Evolutionary conservation across 53 echinoderm and acorn worm genomes (phyloP).

Genomic region (Zoroaster sp.): DNA sequence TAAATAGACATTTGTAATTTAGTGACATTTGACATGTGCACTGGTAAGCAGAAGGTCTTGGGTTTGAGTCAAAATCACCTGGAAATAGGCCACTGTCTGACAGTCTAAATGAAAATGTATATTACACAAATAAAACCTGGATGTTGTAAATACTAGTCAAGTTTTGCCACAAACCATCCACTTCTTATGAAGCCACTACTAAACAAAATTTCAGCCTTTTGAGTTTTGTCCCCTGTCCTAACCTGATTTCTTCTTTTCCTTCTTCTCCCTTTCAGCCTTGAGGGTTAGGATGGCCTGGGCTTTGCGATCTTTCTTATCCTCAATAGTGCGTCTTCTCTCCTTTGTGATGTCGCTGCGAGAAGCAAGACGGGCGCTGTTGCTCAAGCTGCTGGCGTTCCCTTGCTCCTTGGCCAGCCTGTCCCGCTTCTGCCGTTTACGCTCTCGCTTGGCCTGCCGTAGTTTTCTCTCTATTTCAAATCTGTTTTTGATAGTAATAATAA

Average conservation of each 20-base stretch:
- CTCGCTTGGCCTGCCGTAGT: constrained; percentile 87
- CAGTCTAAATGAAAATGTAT: too few relatives aligned
- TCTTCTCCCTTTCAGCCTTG: constrained; percentile 89
- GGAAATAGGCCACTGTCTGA: too few relatives aligned
- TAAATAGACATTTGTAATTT: too few relatives aligned
- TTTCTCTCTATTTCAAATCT: constrained; percentile 96
- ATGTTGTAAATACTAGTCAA: too few relatives aligned
- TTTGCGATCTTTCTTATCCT: constrained; percentile 96
- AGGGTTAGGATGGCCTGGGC: constrained; percentile 87
- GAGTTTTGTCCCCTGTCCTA: background rate
- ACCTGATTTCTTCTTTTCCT: constrained; percentile 86
- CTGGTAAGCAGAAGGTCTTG: too few relatives aligned
- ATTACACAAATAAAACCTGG: too few relatives aligned
- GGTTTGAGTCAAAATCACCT: too few relatives aligned
- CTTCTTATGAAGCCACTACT: too few relatives aligned
- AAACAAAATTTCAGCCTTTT: too few relatives aligned
- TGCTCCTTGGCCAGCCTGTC: constrained; percentile 65
- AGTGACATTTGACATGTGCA: too few relatives aligned
- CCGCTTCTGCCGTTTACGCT: constrained; percentile 73
- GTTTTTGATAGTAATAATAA: background rate
- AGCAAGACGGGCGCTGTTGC: constrained; percentile 11
- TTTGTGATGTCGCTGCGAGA: constrained; percentile 77
- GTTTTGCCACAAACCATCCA: too few relatives aligned
- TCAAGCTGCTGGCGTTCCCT: constrained; percentile 2
- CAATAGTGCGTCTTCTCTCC: constrained; percentile 88